Percentiles rank a stretch among this genome's conserved stretches.
Conservation (phyloP, 2,797 vertebrate species). For the Emys orbicularis region DNA sequence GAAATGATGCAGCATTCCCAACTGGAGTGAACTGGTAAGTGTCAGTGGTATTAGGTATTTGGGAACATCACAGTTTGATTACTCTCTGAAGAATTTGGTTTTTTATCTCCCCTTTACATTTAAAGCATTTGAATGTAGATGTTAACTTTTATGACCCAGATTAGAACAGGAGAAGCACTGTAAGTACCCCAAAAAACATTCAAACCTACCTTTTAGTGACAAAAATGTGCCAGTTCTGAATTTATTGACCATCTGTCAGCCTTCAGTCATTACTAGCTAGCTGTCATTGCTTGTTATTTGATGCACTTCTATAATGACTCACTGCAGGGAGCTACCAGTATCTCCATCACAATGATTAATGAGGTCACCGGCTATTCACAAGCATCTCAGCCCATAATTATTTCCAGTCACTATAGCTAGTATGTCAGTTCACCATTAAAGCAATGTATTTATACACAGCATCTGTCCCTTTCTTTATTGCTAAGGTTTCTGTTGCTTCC, state of each 20-base stretch:
- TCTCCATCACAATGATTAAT: constrained; percentile 79
- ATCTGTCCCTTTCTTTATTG: not conserved
- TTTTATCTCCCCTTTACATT: constrained; percentile 58
- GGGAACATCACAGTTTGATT: constrained; percentile 37
- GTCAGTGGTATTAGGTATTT: constrained; percentile 37
- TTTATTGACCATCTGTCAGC: constrained; percentile 83
- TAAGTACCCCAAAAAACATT: constrained; percentile 46
- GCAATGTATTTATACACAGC: constrained; percentile 2
- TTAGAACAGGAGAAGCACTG: constrained; percentile 38
- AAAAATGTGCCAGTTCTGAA: constrained; percentile 76
- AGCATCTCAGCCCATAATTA: constrained; percentile 62
- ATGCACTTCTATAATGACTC: constrained; percentile 76
- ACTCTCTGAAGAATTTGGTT: not conserved
- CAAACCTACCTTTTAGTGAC: constrained; percentile 72
- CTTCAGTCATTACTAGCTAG: constrained; percentile 75
- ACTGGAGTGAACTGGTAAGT: constrained; percentile 28
- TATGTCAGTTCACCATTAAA: constrained; percentile 12
- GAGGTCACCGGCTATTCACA: constrained; percentile 74
- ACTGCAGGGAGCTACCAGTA: constrained; percentile 73
- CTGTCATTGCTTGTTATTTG: constrained; percentile 81
- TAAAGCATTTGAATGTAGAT: constrained; percentile 53
- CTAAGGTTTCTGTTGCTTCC: not conserved
- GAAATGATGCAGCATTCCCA: constrained; percentile 51
- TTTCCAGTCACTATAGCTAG: constrained; percentile 24
- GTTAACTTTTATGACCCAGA: constrained; percentile 71